Percentiles rank a stretch among this genome's conserved stretches.
Evolutionary conservation across 2,888 invertebrate species (phyloP).

Genomic region (Hydriomena furcata): DNA sequence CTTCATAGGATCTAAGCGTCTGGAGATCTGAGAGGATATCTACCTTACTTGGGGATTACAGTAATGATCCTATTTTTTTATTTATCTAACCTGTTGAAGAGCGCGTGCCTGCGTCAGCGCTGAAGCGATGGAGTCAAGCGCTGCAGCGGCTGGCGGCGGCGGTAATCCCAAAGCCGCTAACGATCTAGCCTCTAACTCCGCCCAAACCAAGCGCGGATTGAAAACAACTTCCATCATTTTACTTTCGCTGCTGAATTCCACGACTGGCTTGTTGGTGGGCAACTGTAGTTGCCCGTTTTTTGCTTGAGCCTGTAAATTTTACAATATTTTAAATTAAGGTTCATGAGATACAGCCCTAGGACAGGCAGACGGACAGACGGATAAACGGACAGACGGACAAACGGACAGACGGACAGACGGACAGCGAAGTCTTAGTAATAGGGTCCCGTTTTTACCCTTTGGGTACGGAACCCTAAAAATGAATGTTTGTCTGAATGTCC

Average conservation of each 20-base stretch:
- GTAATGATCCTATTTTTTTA: too few relatives aligned
- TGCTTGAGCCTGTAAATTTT: slow-evolving; percentile 60
- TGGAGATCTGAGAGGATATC: too few relatives aligned
- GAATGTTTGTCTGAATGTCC: too few relatives aligned
- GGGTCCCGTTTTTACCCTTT: too few relatives aligned
- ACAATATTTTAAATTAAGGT: neutral
- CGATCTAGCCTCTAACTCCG: slow-evolving; percentile 95
- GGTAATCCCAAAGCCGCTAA: slow-evolving; percentile 92
- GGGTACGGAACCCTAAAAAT: too few relatives aligned
- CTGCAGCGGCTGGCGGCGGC: slow-evolving; percentile 88
- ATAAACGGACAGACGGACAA: too few relatives aligned
- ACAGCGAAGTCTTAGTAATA: too few relatives aligned
- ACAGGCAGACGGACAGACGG: too few relatives aligned
- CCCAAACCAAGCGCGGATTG: slow-evolving; percentile 91
- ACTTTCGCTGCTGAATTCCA: slow-evolving; percentile 88
- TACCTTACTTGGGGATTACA: too few relatives aligned
- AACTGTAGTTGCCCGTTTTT: slow-evolving; percentile 66
- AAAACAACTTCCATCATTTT: slow-evolving; percentile 95
- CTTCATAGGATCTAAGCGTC: too few relatives aligned
- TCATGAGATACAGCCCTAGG: too few relatives aligned
- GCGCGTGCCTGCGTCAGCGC: slow-evolving; percentile 93
- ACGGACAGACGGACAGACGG: too few relatives aligned
- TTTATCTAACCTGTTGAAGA: slow-evolving; percentile 90
- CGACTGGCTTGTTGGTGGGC: slow-evolving; percentile 87
- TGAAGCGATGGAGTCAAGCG: slow-evolving; percentile 86